Evolutionary conservation across 2,113 vertebrate genomes (phyloP), one percentile per base, ranked within the genome.

Genomic region (Ameiurus melas): DNA sequence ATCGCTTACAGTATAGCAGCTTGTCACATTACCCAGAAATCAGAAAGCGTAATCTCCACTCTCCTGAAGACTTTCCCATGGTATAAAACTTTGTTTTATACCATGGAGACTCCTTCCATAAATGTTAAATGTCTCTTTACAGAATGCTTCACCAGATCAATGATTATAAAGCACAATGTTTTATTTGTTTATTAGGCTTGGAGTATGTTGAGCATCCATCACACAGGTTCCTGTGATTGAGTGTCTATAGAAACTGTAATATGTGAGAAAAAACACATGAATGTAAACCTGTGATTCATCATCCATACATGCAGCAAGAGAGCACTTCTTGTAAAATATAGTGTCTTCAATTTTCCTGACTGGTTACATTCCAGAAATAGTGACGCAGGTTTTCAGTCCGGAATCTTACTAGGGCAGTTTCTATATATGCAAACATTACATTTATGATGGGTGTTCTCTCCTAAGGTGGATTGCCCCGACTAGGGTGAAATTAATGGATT

Each of bases 321-420:
- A 43, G 43, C 43, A 14, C 43, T 20, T 14, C 22, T 22, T 47
- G 20, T 75, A 9, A 25, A 75, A 36, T 20, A 75, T 43, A 30
- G 12, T 70, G 68, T 77, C 1, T 19, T 47, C 0, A 5, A 14
- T 27, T 27, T 79, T 55, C 13, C 47, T 55, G 12, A 22, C 13
- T 16, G 51, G 25, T 55, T 55, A 17, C 51, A 55, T 16, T 53
- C 47, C 25, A 27, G 47, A 51, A 78, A 79, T 55, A 2, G 4
- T 39, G 33, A 73, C 20, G 53, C 25, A 57, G 53, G 71, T n/a
- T 43, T 39, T 64, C 16, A 51, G 57, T 85, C 64, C 53, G 83
- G 71, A 86, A 86, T 86, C 71, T 78, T 5, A n/a, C 85, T 30
- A 16, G 36, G 25, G 27, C 8, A 10, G 57, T 77, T 78, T 60